Base-by-base conservation (phyloP, 2,113 vertebrate species). In the Microtus richardsoni region DNA sequence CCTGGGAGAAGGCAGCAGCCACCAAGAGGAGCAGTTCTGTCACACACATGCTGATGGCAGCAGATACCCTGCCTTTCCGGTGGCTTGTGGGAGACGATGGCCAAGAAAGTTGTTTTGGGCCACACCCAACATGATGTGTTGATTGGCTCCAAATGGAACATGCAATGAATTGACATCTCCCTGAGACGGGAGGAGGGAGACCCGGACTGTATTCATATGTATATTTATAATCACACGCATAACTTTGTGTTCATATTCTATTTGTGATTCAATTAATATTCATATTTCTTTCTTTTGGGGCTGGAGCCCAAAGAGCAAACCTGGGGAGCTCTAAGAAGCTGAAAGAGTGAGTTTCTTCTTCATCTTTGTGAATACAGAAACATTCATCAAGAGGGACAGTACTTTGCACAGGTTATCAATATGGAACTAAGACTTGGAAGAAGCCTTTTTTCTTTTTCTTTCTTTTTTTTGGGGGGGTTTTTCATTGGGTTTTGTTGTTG, bases 291-390 rank as follows among this genome's bases (percentile, higher is more conserved):
- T 70, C 22, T 58, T 30, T 96, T 39, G 30, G 6, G 58, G 83
- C 66, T 91, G 93, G 90, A 96, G 52, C 71, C 88, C 7, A 78
- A 85, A 90, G 85, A 86, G 88, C 19, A 26, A 68, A 88, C 62
- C 75, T 78, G 3, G 91, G 73, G 87, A 93, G 39, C 75, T 77
- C 64, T 75, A 33, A 54, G 86, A 60, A 86, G 60, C 60, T 62
- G 68, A 73, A 64, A 93, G 58, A 7, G 33, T 24, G 70, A 7
- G 36, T 22, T 33, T 93, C 75, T 93, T 92, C 66, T 93, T 92
- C 66, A 74, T 86, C 89, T 97, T 93, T 90, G 78, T 78, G 82
- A 54, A 86, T 54, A 22, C 89, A 91, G 90, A 94, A 91, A 16
- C 88, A 47, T 33, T 28, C 13, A 85, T 58, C 90, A 74, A 71